These are phyloP conservation scores for Tachysurus fulvidraco DNA, from an alignment of 2,113 vertebrate genomes.

Conservation along the genomic window DNA sequence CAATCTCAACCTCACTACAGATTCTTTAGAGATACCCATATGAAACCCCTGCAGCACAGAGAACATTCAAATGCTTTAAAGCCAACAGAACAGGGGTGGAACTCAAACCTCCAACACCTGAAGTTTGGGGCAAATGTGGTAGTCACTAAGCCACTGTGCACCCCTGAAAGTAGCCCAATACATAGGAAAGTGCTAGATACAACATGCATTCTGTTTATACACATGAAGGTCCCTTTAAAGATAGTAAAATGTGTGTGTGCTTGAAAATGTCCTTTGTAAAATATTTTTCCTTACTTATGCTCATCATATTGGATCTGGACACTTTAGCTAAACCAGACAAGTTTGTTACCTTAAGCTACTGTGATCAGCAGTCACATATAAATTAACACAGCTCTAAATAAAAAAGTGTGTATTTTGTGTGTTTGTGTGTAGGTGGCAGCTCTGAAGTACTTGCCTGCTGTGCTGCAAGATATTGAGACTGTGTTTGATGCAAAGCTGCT, in stretches of 20 bases:
- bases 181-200: neutral
- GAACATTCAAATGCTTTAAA: too few species aligned
- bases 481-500: slow-evolving; percentile 93
- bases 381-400: slow-evolving; percentile 12
- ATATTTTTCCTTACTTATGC: neutral
- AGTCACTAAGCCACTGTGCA: too few species aligned
- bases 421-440: slow-evolving; percentile 85
- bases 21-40: too few species aligned
- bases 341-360: neutral
- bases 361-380: slow-evolving; percentile 24
- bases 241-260: neutral
- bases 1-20: too few species aligned
- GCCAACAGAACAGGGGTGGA: too few species aligned
- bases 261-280: neutral
- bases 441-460: slow-evolving; percentile 94
- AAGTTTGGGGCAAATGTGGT: too few species aligned
- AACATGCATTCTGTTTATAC: neutral
- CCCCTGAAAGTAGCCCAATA: too few species aligned
- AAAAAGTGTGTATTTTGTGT: slow-evolving; percentile 16
- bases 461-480: slow-evolving; percentile 92
- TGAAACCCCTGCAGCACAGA: too few species aligned
- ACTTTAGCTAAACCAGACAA: slow-evolving; percentile 1
- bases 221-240: neutral
- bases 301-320: slow-evolving; percentile 2
- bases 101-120: too few species aligned